Evolutionary conservation across 2,797 vertebrate genomes (phyloP).

Genomic region (Bucorvus abyssinicus): DNA sequence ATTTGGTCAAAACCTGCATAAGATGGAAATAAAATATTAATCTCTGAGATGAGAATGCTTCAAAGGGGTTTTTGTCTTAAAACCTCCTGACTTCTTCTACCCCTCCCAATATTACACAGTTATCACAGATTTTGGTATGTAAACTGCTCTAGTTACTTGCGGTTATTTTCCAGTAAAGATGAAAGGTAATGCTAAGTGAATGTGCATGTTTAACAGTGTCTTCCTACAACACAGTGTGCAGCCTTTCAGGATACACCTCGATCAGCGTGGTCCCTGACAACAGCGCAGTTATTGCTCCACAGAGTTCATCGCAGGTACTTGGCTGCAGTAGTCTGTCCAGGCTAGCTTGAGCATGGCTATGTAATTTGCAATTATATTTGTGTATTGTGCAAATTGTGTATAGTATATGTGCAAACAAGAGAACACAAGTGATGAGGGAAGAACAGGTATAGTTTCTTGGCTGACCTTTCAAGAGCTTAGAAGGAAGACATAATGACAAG

Average conservation of each 20-base stretch:
- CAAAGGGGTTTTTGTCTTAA: background rate
- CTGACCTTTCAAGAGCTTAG: background rate
- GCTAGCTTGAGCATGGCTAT: background rate
- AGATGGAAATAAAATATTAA: background rate
- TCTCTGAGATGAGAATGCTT: background rate
- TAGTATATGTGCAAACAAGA: background rate
- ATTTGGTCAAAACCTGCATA: background rate
- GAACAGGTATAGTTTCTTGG: background rate
- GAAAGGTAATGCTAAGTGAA: background rate
- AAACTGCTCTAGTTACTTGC: background rate
- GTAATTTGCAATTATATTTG: background rate
- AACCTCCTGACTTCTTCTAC: background rate
- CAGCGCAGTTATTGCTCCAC: background rate
- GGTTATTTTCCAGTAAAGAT: background rate
- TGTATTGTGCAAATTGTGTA: background rate
- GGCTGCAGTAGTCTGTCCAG: background rate
- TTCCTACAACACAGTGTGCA: background rate
- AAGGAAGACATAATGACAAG: background rate
- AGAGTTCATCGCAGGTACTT: background rate
- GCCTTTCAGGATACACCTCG: background rate
- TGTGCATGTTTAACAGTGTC: background rate
- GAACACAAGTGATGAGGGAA: background rate
- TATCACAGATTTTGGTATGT: background rate
- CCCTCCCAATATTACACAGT: background rate
- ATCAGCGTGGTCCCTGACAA: background rate